phyloP scores from a whole-genome alignment of 2,888 invertebrate genomes.

The Sericinus montela region DNA sequence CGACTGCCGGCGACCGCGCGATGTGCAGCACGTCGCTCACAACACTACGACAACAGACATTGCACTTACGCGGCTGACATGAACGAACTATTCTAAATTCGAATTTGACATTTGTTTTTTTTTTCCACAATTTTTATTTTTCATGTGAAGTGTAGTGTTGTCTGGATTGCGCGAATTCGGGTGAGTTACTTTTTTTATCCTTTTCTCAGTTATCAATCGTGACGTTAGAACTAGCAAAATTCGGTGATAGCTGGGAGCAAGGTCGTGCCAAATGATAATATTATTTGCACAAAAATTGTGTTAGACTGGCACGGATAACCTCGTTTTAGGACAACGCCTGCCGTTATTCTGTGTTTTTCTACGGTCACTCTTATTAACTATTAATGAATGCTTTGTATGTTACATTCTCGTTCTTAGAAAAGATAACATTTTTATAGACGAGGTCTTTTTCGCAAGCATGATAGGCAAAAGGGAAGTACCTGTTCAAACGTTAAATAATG shows the following conservation, averaged over 20 bases:
- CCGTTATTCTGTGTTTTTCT: constrained; percentile 39
- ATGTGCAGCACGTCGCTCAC: constrained; percentile 48
- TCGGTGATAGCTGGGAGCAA: constrained; percentile 75
- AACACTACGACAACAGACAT: constrained; percentile 33
- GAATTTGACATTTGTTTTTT: constrained; percentile 29
- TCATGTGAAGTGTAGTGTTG: constrained; percentile 33
- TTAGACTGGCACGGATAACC: constrained; percentile 74
- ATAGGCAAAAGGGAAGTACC: not conserved
- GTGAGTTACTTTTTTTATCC: constrained; percentile 34
- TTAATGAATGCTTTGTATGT: constrained; percentile 16
- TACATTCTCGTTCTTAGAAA: constrained; percentile 18
- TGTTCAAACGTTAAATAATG: not conserved
- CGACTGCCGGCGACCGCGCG: constrained; percentile 64
- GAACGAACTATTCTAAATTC: constrained; percentile 26
- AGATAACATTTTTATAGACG: constrained; percentile 18
- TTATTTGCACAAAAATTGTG: constrained; percentile 75
- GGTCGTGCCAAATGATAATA: constrained; percentile 72
- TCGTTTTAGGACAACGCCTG: constrained; percentile 65
- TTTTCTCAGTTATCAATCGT: constrained; percentile 49
- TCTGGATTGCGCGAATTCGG: constrained; percentile 23
- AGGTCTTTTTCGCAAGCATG: not conserved
- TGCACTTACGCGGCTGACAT: constrained; percentile 42
- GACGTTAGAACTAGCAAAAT: constrained; percentile 68
- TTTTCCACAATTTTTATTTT: constrained; percentile 22
- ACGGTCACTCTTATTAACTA: constrained; percentile 18